Evolutionary conservation across 2,113 vertebrate genomes (phyloP), one percentile per base, ranked within the genome.

Genomic region (Ariopsis seemanni): DNA sequence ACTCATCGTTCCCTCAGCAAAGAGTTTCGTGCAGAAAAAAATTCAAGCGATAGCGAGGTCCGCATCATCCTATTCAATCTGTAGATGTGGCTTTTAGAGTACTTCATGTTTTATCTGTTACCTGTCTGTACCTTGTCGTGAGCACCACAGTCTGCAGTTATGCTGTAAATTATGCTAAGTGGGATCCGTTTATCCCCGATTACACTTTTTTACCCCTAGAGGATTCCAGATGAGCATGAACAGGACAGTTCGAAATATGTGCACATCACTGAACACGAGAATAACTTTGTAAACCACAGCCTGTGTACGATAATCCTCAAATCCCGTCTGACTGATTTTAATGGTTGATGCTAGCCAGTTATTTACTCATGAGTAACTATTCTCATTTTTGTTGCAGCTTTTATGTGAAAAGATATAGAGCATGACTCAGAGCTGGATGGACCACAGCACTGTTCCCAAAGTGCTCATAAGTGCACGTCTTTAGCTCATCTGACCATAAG

Each of bases 391-490:
- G 52, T 58, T 53, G 27, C 48, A 60, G 72, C 50, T 77, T 69
- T 10, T 53, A 18, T 52, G 22, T 22, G n/a, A 77, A 27, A 67
- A 48, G 81, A 77, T 72, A 60, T 55, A 15, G 11, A 58, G 30
- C 74, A 81, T 30, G 82, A 80, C 85, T 85, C 88, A 63, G 55
- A 48, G 74, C 22, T 63, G 34, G 25, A 87, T 20, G 22, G 48
- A 30, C 67, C 57, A 84, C 25, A 62, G 50, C 34, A 53, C 25
- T 78, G 82, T 82, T 86, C 69, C 42, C 57, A 6, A 10, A 52
- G 2, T 34, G 15, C 71, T 10, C 9, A 57, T 52, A 74, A 63
- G 4, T 9, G 25, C 25, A 50, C 1, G 71, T 48, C 30, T n/a
- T 42, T 42, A 42, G 42, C 42, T 42, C 42, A 42, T 42, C 42